Evolutionary conservation across 1,140 invertebrate species (phyloP).

Genomic region (Pseudomyrmex flavicornis): DNA sequence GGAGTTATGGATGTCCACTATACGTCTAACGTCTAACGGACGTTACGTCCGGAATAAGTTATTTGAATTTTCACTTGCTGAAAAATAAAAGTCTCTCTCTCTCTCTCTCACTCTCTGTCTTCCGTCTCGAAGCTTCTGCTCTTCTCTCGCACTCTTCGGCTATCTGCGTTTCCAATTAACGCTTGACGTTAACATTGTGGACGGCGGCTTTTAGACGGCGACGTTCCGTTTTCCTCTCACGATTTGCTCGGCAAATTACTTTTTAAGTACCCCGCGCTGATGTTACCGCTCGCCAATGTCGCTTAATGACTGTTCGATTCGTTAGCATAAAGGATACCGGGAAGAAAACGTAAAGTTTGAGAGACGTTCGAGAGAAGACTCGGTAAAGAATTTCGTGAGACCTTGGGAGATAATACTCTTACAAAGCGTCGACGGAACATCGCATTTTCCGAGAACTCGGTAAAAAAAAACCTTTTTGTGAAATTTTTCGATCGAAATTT

Average conservation of each 20-base stretch:
- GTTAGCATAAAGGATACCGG: conserved; percentile 20
- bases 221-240: conserved; percentile 49
- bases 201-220: conserved; percentile 20
- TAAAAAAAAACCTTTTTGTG: not conserved
- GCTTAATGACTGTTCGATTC: conserved; percentile 62
- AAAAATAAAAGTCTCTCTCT: conserved; percentile 26
- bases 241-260: conserved; percentile 58
- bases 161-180: conserved; percentile 61
- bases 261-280: conserved; percentile 62
- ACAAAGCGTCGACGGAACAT: too few species aligned
- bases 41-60: not conserved
- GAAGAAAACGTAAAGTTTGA: conserved; percentile 32
- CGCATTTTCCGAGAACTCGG: not conserved
- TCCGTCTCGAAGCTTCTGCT: not conserved
- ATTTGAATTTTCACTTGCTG: conserved; percentile 31
- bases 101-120: not conserved
- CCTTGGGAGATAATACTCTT: not conserved
- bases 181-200: conserved; percentile 42
- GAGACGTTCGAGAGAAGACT: conserved; percentile 4
- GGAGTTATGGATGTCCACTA: too few species aligned
- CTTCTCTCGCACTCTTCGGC: not conserved
- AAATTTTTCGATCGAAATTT: not conserved
- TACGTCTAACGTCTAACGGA: too few species aligned
- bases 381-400: conserved; percentile 7
- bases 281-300: conserved; percentile 50